Conservation (phyloP, 2,113 vertebrate genomes). For the Thymallus thymallus region DNA sequence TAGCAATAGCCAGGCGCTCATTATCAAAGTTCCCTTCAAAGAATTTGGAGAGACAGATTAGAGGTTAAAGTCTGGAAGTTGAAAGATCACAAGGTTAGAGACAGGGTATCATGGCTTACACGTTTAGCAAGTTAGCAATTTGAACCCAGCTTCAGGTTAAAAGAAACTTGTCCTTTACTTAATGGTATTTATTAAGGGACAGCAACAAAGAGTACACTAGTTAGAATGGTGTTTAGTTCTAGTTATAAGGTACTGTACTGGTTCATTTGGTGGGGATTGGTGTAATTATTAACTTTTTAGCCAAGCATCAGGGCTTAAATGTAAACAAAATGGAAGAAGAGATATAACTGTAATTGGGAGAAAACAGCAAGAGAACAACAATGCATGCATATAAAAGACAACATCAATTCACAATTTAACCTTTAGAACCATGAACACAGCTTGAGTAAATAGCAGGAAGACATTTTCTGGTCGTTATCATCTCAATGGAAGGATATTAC, state of each 20-base stretch:
- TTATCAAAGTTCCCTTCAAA: conserved; percentile 99
- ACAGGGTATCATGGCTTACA: conserved; percentile 75
- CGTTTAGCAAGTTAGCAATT: conserved; percentile 76
- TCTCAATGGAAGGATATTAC: not conserved
- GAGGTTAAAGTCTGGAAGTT: conserved; percentile 87
- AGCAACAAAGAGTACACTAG: conserved; percentile 64
- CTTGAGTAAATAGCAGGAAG: conserved; percentile 36
- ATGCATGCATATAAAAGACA: conserved; percentile 33
- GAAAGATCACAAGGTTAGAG: conserved; percentile 84
- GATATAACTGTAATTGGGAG: conserved; percentile 33
- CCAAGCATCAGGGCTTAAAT: conserved; percentile 47
- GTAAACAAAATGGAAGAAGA: conserved; percentile 46
- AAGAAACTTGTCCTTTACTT: conserved; percentile 69
- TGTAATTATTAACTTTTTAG: conserved; percentile 49
- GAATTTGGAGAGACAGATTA: conserved; percentile 96
- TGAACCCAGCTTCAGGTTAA: conserved; percentile 72
- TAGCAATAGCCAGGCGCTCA: conserved; percentile 99
- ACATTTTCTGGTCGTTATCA: conserved; percentile 45
- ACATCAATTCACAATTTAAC: conserved; percentile 4
- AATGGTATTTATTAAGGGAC: conserved; percentile 67
- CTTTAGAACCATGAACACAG: conserved; percentile 6
- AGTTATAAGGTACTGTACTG: conserved; percentile 74
- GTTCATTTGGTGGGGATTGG: conserved; percentile 71
- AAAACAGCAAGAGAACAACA: conserved; percentile 34
- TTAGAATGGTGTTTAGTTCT: conserved; percentile 77